These are phyloP conservation scores for Choloepus didactylus DNA, from an alignment of 2,797 vertebrate genomes.

Conservation along the genomic window DNA sequence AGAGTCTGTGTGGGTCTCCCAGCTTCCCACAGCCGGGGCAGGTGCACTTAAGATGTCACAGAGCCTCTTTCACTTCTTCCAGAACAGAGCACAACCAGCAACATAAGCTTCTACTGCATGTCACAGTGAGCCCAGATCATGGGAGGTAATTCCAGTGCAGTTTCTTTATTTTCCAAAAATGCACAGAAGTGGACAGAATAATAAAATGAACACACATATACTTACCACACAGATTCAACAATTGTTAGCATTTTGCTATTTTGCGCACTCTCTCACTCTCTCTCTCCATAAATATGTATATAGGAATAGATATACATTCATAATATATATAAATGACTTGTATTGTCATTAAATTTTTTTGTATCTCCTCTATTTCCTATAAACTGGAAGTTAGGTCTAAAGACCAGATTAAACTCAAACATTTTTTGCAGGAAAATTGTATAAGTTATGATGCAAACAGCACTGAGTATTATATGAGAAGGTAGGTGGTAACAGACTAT, in stretches of 20 bases:
- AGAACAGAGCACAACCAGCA: not conserved
- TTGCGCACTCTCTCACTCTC: not conserved
- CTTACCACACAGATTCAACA: not conserved
- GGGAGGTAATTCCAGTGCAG: not conserved
- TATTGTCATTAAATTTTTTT: not conserved
- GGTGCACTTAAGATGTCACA: not conserved
- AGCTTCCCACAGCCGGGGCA: not conserved
- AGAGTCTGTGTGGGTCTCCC: not conserved
- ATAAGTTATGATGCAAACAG: not conserved
- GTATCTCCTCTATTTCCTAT: not conserved
- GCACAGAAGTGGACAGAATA: not conserved
- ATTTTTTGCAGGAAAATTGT: not conserved
- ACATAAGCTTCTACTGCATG: not conserved
- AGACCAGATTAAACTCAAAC: not conserved
- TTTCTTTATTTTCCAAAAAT: not conserved
- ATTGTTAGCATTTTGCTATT: not conserved
- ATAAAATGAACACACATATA: not conserved
- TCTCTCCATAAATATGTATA: too few relatives aligned
- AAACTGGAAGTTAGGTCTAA: not conserved
- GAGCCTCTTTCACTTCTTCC: not conserved
- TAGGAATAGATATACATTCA: too few relatives aligned
- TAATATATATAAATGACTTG: not conserved
- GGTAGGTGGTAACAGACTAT: not conserved
- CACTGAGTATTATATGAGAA: not conserved
- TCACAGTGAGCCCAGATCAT: not conserved